Conservation (phyloP, 2,113 vertebrate species). For the Naja naja region DNA sequence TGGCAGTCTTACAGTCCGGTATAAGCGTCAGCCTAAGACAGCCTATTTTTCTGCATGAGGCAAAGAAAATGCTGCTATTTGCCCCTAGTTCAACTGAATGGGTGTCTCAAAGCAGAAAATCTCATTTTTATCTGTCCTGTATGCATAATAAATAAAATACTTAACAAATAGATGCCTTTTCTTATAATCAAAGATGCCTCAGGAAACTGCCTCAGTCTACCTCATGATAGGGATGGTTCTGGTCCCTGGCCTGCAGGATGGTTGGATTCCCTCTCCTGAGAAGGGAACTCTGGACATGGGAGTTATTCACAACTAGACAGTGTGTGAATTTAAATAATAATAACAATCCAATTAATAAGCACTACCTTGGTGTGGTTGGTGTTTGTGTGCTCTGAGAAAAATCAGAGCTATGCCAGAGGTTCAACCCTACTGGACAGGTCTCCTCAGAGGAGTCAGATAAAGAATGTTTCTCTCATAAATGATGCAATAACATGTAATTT, state of each 20-base stretch:
- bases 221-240: background rate
- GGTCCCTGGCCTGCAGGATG: background rate
- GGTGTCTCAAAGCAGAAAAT: background rate
- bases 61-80: background rate
- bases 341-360: background rate
- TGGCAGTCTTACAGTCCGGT: background rate
- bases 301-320: background rate
- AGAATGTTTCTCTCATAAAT: too few species aligned
- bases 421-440: too few species aligned
- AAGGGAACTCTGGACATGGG: background rate
- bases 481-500: too few species aligned
- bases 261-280: background rate
- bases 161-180: background rate
- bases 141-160: background rate
- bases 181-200: background rate
- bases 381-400: too few species aligned
- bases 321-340: background rate
- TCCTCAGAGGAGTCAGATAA: too few species aligned
- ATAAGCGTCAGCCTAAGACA: background rate
- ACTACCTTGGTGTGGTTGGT: too few species aligned
- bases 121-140: background rate
- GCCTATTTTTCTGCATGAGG: background rate
- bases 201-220: background rate
- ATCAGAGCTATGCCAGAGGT: too few species aligned
- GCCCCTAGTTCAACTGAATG: background rate